Conservation (phyloP, 2,113 vertebrate species). For the Callorhinus ursinus region DNA sequence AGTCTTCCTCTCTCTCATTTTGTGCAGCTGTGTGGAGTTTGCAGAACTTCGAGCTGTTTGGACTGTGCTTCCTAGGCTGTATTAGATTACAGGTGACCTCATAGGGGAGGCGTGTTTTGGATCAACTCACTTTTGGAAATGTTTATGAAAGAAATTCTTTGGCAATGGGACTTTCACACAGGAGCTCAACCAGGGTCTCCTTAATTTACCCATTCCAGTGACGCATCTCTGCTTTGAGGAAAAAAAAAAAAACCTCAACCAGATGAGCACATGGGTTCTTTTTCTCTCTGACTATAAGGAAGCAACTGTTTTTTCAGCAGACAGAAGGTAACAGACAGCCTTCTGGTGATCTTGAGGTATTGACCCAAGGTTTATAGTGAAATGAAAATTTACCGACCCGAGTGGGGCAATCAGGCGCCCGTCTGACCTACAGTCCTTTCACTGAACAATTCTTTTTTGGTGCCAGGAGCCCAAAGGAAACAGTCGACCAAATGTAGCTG, state of each 20-base stretch:
- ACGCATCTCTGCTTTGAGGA: not conserved
- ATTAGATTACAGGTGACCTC: constrained; percentile 37
- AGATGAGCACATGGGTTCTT: not conserved
- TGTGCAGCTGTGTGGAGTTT: not conserved
- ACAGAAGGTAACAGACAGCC: not conserved
- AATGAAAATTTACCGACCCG: not conserved
- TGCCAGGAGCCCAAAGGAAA: not conserved
- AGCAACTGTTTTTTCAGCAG: constrained; percentile 40
- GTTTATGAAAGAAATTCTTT: constrained; percentile 45
- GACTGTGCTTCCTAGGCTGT: not conserved
- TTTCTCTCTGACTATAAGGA: not conserved
- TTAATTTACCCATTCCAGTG: not conserved
- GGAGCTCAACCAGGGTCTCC: not conserved
- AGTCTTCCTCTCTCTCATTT: not conserved
- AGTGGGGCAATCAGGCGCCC: not conserved
- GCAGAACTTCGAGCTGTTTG: not conserved
- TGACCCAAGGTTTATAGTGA: not conserved
- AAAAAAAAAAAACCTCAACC: not conserved
- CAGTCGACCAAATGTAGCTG: not conserved
- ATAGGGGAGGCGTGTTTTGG: not conserved
- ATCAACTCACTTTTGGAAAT: constrained; percentile 51
- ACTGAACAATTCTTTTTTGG: not conserved
- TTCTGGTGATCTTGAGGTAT: not conserved
- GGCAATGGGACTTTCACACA: not conserved
- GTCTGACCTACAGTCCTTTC: not conserved